Conservation (phyloP, 2,888 invertebrate genomes). For the Scaptomyza flava region DNA sequence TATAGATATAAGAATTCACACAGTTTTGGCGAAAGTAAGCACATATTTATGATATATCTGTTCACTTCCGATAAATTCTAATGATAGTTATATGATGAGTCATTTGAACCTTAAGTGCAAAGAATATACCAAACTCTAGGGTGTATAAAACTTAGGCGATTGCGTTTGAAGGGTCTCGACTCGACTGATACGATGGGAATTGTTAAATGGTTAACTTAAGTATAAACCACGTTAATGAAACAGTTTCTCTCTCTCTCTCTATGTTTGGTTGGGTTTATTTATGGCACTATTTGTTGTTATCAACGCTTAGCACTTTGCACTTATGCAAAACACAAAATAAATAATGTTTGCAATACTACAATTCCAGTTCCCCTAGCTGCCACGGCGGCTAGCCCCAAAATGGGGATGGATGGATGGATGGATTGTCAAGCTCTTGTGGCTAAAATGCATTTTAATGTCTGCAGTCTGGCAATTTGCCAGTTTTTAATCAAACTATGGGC, state of each 20-base stretch:
- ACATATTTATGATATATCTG: not conserved
- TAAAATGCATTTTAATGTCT: conserved; percentile 63
- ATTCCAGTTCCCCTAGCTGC: conserved; percentile 37
- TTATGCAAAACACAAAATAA: conserved; percentile 11
- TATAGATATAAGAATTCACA: conserved; percentile 25
- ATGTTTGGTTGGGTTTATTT: conserved; percentile 26
- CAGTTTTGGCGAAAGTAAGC: not conserved
- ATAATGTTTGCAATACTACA: conserved; percentile 4
- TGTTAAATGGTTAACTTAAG: not conserved
- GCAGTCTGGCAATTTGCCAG: conserved; percentile 80
- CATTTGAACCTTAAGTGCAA: conserved; percentile 54
- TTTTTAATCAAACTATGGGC: conserved; percentile 83
- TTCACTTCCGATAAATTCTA: conserved; percentile 4
- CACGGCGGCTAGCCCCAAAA: conserved; percentile 10
- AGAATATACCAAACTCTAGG: conserved; percentile 14
- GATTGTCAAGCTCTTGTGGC: conserved; percentile 50
- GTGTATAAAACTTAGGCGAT: conserved; percentile 12
- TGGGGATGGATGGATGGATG: conserved; percentile 73
- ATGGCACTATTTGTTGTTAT: conserved; percentile 39
- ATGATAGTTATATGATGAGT: conserved; percentile 26
- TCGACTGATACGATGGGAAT: conserved; percentile 35
- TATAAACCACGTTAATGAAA: not conserved
- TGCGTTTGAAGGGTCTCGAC: conserved; percentile 14
- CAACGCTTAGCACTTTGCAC: conserved; percentile 28
- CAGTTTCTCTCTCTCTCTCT: not conserved